Percentiles rank a stretch among this genome's conserved stretches.
Evolutionary conservation across 2,888 invertebrate species (phyloP).

Genomic region (Lepidonotus clava): DNA sequence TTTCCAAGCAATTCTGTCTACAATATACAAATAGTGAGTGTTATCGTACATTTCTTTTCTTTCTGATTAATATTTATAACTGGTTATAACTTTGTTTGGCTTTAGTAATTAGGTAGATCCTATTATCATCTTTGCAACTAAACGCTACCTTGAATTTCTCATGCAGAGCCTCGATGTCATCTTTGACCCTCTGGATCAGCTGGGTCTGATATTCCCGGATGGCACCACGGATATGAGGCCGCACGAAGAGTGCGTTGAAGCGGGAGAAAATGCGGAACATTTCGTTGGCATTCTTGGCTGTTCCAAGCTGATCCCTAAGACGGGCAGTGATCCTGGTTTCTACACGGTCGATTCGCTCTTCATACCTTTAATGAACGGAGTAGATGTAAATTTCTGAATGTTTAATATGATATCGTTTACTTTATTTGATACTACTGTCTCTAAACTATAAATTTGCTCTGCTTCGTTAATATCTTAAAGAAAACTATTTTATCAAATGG

Average conservation of each 20-base stretch:
- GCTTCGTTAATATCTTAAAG: too few relatives aligned
- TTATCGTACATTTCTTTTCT: neutral
- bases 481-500: too few relatives aligned
- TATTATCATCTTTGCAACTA: too few relatives aligned
- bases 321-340: constrained; percentile 99
- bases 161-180: constrained; percentile 98
- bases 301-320: constrained; percentile 97
- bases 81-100: too few relatives aligned
- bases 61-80: neutral
- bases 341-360: constrained; percentile 98
- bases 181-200: constrained; percentile 98
- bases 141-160: constrained; percentile 98
- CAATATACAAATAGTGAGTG: neutral
- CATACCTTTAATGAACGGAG: too few relatives aligned
- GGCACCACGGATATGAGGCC: constrained; percentile 99
- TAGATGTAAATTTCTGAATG: too few relatives aligned
- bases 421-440: too few relatives aligned
- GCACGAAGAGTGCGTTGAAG: constrained; percentile 98
- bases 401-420: too few relatives aligned
- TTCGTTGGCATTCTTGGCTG: constrained; percentile 99
- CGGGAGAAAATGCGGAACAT: constrained; percentile 99
- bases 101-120: too few relatives aligned
- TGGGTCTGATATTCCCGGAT: constrained; percentile 99
- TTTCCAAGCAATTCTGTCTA: neutral
- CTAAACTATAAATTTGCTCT: too few relatives aligned